Evolutionary conservation across 2,113 vertebrate genomes (phyloP), one percentile per base, ranked within the genome.

Genomic region (Triplophysa rosa): DNA sequence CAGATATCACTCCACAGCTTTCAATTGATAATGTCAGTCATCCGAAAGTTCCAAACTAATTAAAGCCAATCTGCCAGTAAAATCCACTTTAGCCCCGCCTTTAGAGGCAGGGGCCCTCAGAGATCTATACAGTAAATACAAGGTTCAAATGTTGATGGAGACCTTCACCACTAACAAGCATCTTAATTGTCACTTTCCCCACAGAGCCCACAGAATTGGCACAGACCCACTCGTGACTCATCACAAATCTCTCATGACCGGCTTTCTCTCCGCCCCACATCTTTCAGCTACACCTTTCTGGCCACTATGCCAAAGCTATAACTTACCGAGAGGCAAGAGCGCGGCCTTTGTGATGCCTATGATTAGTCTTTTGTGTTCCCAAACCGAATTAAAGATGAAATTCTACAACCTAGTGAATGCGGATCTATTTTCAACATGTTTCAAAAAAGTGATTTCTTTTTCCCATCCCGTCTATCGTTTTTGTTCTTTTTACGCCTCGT

Each of bases 351-450:
- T 91, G 89, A 91, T 90, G 89, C 82, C 87, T 85, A 87, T 90
- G 90, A 91, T 92, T 91, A 91, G 88, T 90, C 90, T 92, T 90
- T 92, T 92, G 90, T 92, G 91, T 90, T 91, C 87, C 84, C 89
- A 90, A 88, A 90, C 91, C 90, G 90, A 92, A 92, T 92, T 91
- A 91, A 82, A 93, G 90, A 92, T 91, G 88, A 89, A 90, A 88
- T 92, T 89, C 89, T 89, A 90, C 89, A 86, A 88, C 86, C 71
- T 87, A 87, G 88, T 90, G 91, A 90, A 90, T 91, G 91, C 92
- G 87, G 84, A 87, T 86, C 89, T 92, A 89, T 92, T 90, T 91
- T 88, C 84, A 81, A 87, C 86, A 90, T 88, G 89, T 90, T 88
- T 80, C 86, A 89, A 87, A 91, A 91, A 91, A 91, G 85, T 87